Conservation (phyloP, 2,113 vertebrate genomes). For the Vanacampus margaritifer region DNA sequence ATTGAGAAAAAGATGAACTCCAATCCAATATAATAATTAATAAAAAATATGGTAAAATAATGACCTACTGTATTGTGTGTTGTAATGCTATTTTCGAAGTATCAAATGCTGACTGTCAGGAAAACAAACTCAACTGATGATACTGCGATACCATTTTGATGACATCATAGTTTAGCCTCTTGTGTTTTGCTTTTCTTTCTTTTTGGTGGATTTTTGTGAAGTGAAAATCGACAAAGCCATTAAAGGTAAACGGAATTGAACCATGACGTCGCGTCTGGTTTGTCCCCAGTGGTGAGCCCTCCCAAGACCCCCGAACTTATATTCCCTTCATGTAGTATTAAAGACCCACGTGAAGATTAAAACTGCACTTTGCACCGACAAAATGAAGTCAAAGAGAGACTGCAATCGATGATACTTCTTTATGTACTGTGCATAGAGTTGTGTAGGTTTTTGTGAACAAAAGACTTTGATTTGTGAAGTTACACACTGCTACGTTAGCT, state of each 20-base stretch:
- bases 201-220: constrained; percentile 52
- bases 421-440: no score
- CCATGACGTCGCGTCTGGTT: constrained; percentile 22
- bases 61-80: neutral
- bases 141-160: neutral
- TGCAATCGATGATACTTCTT: neutral
- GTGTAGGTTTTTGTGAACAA: no score
- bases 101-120: neutral
- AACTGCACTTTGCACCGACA: constrained; percentile 39
- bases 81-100: neutral
- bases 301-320: constrained; percentile 35
- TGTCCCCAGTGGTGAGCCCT: constrained; percentile 14
- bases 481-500: no score
- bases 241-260: constrained; percentile 74
- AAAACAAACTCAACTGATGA: neutral
- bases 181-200: constrained; percentile 33
- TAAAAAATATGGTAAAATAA: neutral
- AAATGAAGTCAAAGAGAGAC: neutral
- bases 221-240: constrained; percentile 82
- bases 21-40: neutral
- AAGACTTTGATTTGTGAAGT: no score
- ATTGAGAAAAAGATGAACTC: no score
- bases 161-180: neutral
- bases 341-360: constrained; percentile 18
- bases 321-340: neutral